Percentiles rank a stretch among this genome's conserved stretches.
Evolutionary conservation across 2,888 invertebrate species (phyloP).

Genomic region (Plebejus melissa): DNA sequence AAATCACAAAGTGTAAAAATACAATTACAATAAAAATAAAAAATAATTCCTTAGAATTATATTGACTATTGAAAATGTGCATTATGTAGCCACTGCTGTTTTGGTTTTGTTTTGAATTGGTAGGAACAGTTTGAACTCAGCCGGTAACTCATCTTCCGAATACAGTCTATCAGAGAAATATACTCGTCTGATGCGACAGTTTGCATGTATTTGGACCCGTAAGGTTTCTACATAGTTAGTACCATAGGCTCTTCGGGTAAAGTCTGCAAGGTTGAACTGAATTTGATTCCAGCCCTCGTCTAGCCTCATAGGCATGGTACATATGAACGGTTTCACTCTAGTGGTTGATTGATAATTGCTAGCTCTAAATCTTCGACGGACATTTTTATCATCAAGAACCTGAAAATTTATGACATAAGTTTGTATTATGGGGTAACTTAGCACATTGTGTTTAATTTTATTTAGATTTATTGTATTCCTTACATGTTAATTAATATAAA

Average conservation of each 20-base stretch:
- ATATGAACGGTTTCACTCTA: slow-evolving; percentile 96
- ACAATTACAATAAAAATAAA: slow-evolving; percentile 55
- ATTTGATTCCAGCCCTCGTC: slow-evolving; percentile 98
- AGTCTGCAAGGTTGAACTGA: slow-evolving; percentile 96
- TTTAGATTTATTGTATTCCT: not conserved
- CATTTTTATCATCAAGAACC: slow-evolving; percentile 97
- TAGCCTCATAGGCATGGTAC: slow-evolving; percentile 97
- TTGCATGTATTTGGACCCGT: slow-evolving; percentile 96
- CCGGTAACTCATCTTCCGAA: slow-evolving; percentile 95
- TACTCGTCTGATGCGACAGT: slow-evolving; percentile 93
- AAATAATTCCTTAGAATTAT: slow-evolving; percentile 38
- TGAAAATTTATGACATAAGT: slow-evolving; percentile 51
- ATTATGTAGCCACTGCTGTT: slow-evolving; percentile 71
- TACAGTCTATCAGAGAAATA: slow-evolving; percentile 96
- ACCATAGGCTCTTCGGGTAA: slow-evolving; percentile 96
- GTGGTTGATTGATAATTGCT: slow-evolving; percentile 98
- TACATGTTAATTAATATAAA: slow-evolving; percentile 2
- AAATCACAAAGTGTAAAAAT: slow-evolving; percentile 38
- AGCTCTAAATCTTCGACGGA: slow-evolving; percentile 90
- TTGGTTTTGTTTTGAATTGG: slow-evolving; percentile 91
- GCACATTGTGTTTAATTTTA: not conserved
- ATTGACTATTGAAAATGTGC: slow-evolving; percentile 33
- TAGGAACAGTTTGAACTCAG: slow-evolving; percentile 96
- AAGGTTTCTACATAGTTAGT: slow-evolving; percentile 96
- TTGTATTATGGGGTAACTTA: not conserved